Base-by-base conservation (phyloP, 2,113 vertebrate genomes). In the Hippolais icterina region DNA sequence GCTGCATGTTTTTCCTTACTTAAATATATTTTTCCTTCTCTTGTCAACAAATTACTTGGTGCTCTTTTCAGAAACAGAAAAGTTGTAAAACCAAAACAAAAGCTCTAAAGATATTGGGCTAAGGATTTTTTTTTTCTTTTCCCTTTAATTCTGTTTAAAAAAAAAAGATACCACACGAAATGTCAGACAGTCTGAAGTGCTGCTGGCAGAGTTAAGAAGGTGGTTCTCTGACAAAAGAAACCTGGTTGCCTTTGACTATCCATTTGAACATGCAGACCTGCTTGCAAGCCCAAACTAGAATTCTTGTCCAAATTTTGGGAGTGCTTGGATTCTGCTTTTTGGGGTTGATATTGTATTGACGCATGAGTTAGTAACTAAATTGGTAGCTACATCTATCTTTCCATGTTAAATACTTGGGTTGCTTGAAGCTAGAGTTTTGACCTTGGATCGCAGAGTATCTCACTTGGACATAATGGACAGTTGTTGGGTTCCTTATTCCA, bases 1-100 rank as follows among this genome's bases (percentile, higher is more conserved):
- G 90, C 95, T 93, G 94, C 90, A 93, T 96, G 96, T 96, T 97
- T 97, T 97, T 96, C 94, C 93, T 96, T 96, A 82, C 97, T 97
- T 96, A 97, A 96, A 95, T 94, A 93, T 93, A 88, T 89, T 94
- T 90, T 86, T 93, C 72, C 89, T 95, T 96, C 95, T 95, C 94
- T 96, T 83, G 87, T 63, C 93, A 95, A 92, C 96, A 95, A 94
- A 97, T 96, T 94, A 97, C 76, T 95, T 94, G 90, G 77, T 78
- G 81, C 68, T 96, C 81, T 96, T 92, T 97, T 92, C 93, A 93
- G 95, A 88, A 86, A 82, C 19, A 70, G 68, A 49, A 80, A 97
- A 97, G 96, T 97, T 97, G 87, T 70, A 86, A 87, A 96, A 97
- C 27, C 81, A 97, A 97, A 97, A 96, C 68, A 97, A 94, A 94